These are phyloP conservation scores for Anhinga rufa DNA, from an alignment of 2,113 vertebrate genomes.

Conservation along the genomic window DNA sequence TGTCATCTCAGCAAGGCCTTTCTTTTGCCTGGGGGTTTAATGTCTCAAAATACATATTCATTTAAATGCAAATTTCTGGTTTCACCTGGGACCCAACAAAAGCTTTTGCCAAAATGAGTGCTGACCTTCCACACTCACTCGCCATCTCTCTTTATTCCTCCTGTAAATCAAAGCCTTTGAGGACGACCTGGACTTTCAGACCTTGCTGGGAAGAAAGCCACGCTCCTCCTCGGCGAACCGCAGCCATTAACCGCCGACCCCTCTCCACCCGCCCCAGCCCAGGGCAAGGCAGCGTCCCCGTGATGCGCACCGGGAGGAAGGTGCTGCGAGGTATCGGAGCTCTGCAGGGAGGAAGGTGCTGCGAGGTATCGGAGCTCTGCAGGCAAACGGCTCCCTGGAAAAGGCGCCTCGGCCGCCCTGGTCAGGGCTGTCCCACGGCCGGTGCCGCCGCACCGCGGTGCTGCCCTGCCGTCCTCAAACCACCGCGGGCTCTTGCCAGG, in stretches of 20 bases:
- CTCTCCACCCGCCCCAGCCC: background rate
- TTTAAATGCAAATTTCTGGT: constrained; percentile 24
- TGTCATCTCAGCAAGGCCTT: constrained; percentile 1
- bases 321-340: background rate
- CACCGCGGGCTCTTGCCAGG: rapidly evolving
- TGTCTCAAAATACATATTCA: constrained; percentile 51
- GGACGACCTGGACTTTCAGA: background rate
- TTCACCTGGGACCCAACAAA: constrained; percentile 12
- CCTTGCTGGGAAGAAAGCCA: background rate
- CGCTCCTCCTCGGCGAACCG: background rate
- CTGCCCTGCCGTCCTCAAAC: background rate
- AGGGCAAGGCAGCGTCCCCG: background rate
- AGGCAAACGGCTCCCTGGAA: background rate
- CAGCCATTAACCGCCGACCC: rapidly evolving
- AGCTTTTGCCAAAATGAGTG: background rate
- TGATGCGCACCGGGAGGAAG: rapidly evolving
- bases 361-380: background rate
- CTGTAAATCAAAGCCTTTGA: background rate
- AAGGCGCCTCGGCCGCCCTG: rapidly evolving
- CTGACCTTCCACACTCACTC: background rate
- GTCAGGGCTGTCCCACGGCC: too few relatives aligned
- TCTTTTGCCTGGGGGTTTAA: background rate
- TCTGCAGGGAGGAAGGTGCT: background rate
- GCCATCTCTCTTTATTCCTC: background rate
- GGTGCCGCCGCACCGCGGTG: rapidly evolving